A percentile compares a stretch with the other conserved stretches of the same genome.
These are phyloP conservation scores for Dendrolimus pini DNA, from an alignment of 2,888 invertebrate species.

Conservation along the genomic window DNA sequence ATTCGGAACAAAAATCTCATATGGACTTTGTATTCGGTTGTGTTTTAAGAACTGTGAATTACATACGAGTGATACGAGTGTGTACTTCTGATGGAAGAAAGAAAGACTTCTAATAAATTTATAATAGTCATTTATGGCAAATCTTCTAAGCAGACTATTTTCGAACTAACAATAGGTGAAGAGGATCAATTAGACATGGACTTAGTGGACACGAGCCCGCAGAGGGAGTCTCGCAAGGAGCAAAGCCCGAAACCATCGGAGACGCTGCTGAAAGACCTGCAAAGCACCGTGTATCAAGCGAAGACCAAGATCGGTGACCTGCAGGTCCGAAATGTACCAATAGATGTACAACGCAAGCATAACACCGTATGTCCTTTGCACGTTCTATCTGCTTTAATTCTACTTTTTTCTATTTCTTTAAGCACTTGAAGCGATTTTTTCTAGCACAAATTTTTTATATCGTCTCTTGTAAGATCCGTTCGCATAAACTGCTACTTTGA, in stretches of 20 bases:
- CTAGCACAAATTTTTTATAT: not conserved
- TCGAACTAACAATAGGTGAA: constrained; percentile 38
- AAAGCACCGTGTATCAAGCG: constrained; percentile 76
- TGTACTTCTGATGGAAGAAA: too few relatives aligned
- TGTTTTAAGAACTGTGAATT: too few relatives aligned
- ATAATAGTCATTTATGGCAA: too few relatives aligned
- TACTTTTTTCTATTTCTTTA: not conserved
- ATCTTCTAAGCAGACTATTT: too few relatives aligned
- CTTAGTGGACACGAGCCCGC: constrained; percentile 24
- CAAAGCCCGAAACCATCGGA: constrained; percentile 53
- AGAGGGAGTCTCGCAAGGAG: constrained; percentile 34
- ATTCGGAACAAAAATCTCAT: too few relatives aligned
- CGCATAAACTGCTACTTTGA: too few relatives aligned
- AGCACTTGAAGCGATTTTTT: not conserved
- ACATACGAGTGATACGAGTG: too few relatives aligned
- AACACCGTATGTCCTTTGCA: constrained; percentile 66
- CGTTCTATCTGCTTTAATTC: constrained; percentile 47
- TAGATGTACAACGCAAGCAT: constrained; percentile 54
- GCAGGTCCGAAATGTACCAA: constrained; percentile 64
- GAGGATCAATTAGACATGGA: constrained; percentile 59
- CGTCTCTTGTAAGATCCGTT: not conserved
- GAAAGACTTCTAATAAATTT: too few relatives aligned
- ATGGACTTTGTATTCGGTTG: too few relatives aligned
- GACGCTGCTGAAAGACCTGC: constrained; percentile 67
- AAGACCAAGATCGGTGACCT: constrained; percentile 79